Evolutionary conservation across 2,888 invertebrate species (phyloP).

Genomic region (Vandiemenella viatica): DNA sequence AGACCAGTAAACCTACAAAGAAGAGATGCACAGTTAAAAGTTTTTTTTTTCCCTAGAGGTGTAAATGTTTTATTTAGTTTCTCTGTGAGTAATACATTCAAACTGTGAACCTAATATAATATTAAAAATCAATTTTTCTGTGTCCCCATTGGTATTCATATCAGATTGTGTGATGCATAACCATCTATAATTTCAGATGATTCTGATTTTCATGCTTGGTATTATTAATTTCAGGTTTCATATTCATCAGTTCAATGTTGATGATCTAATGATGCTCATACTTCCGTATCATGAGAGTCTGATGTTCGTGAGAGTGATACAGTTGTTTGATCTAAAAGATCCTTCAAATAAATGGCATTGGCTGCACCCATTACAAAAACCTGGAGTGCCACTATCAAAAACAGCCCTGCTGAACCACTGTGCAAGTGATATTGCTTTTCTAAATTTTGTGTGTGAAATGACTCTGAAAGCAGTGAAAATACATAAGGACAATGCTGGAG

Average conservation of each 20-base stretch:
- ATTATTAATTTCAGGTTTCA: slow-evolving; percentile 57
- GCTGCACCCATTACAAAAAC: slow-evolving; percentile 55
- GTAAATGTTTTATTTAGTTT: no score
- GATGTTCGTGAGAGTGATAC: slow-evolving; percentile 66
- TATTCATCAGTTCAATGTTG: slow-evolving; percentile 76
- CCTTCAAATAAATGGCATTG: slow-evolving; percentile 56
- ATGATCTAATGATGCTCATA: slow-evolving; percentile 62
- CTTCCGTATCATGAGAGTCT: slow-evolving; percentile 89
- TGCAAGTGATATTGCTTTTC: slow-evolving; percentile 41
- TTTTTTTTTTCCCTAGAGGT: no score
- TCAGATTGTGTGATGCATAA: no score
- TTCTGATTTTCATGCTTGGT: no score
- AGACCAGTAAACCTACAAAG: no score
- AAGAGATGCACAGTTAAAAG: no score
- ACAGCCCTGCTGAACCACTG: slow-evolving; percentile 57
- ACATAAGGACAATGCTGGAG: slow-evolving; percentile 39
- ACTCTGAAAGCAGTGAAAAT: slow-evolving; percentile 41
- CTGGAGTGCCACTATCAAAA: slow-evolving; percentile 58
- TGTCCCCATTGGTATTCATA: not conserved
- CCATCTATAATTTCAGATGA: no score
- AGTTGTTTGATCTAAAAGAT: slow-evolving; percentile 51
- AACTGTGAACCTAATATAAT: not conserved
- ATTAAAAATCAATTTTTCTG: not conserved
- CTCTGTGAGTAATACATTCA: no score
- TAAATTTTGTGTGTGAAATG: slow-evolving; percentile 45